Evolutionary conservation across 2,113 vertebrate species (phyloP).

Genomic region (Xiphophorus couchianus): DNA sequence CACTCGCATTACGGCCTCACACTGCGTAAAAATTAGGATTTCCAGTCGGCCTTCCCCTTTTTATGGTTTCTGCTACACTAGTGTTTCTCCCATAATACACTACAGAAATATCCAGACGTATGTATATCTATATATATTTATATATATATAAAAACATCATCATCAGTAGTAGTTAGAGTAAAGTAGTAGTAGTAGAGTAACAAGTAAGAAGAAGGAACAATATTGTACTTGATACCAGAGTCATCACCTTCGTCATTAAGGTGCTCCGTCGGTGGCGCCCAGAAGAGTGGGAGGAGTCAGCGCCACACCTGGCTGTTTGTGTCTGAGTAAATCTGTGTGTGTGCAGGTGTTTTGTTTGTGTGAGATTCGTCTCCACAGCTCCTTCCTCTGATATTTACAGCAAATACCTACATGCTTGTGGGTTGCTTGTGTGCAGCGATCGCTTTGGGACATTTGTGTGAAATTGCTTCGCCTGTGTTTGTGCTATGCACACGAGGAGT

Average conservation of each 20-base stretch:
- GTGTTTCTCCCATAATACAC: conserved; percentile 79
- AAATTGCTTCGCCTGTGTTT: conserved; percentile 59
- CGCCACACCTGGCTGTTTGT: conserved; percentile 53
- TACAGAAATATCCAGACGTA: conserved; percentile 80
- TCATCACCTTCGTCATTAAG: conserved; percentile 61
- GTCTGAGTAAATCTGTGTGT: conserved; percentile 9
- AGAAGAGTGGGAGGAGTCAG: conserved; percentile 52
- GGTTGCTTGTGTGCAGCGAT: conserved; percentile 16
- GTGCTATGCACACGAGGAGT: conserved; percentile 60
- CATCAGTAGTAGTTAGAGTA: conserved; percentile 81
- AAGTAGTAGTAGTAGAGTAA: conserved; percentile 81
- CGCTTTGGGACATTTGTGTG: conserved; percentile 62
- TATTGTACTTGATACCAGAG: conserved; percentile 78
- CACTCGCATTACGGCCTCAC: conserved; percentile 58
- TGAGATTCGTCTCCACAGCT: conserved; percentile 44
- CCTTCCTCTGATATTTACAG: conserved; percentile 67
- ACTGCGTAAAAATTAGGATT: conserved; percentile 44
- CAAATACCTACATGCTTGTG: conserved; percentile 33
- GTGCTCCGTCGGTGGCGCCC: conserved; percentile 62
- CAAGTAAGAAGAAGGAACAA: conserved; percentile 83
- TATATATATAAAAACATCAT: conserved; percentile 67
- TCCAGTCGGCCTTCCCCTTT: conserved; percentile 49
- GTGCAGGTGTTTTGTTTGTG: conserved; percentile 14
- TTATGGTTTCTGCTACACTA: conserved; percentile 80
- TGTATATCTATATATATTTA: conserved; percentile 77